Percentiles rank a stretch among this genome's conserved stretches.
Conservation (phyloP, 1,140 invertebrate species). For the Temnothorax curvispinosus region DNA sequence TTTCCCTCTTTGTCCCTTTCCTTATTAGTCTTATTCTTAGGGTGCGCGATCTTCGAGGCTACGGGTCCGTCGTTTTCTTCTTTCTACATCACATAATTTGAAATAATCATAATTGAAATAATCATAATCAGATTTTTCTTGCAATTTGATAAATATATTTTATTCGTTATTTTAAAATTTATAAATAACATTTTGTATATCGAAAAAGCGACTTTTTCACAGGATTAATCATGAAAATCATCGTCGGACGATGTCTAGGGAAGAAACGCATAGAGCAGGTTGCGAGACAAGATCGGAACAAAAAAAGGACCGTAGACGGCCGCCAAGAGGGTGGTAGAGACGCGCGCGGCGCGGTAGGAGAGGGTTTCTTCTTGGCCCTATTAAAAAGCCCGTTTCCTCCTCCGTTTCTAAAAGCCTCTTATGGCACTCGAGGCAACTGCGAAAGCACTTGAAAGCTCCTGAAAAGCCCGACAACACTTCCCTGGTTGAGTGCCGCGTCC, state of each 20-base stretch:
- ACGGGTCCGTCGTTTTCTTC: neutral
- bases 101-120: neutral
- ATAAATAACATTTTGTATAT: neutral
- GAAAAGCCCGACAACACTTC: conserved; percentile 86
- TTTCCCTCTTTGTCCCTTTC: conserved; percentile 24
- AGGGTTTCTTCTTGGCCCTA: conserved; percentile 83
- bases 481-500: conserved; percentile 84
- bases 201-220: neutral
- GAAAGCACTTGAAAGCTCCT: conserved; percentile 86
- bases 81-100: neutral
- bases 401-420: conserved; percentile 86
- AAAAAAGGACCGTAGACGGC: conserved; percentile 53
- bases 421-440: conserved; percentile 86
- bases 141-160: neutral
- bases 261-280: conserved; percentile 41
- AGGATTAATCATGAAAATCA: neutral
- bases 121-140: neutral
- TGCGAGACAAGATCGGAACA: conserved; percentile 66
- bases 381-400: conserved; percentile 86
- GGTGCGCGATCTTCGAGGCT: neutral
- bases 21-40: conserved; percentile 38
- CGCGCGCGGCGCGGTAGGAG: neutral
- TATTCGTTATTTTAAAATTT: neutral
- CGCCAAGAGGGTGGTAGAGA: conserved; percentile 50
- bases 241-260: neutral